Percentiles rank a stretch among this genome's conserved stretches.
Evolutionary conservation across 1,140 invertebrate genomes (phyloP).

Genomic region (Sycophaga agraensis): DNA sequence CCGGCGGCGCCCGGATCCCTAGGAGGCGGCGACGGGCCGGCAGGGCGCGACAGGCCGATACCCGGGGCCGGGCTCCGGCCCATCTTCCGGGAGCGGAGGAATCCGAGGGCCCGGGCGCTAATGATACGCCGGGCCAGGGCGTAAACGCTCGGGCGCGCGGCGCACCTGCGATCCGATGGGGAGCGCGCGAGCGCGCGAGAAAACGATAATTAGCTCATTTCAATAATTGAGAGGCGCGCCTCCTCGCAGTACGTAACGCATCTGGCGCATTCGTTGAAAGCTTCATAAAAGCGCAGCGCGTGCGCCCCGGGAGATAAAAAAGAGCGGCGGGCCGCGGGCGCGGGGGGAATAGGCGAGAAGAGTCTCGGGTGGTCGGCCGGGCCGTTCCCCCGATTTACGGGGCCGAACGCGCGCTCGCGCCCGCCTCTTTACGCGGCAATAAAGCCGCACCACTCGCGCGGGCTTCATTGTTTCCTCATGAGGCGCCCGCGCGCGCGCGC

Average conservation of each 20-base stretch:
- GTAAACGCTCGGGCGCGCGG: neutral
- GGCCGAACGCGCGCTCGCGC: conserved; percentile 3
- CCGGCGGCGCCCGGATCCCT: too few relatives aligned
- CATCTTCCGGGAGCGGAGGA: conserved; percentile 23
- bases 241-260: conserved; percentile 43
- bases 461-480: conserved; percentile 44
- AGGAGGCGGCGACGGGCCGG: conserved; percentile 15
- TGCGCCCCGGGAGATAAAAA: conserved; percentile 15
- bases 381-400: conserved; percentile 8
- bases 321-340: neutral
- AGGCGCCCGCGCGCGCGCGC: conserved; percentile 28
- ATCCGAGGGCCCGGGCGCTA: neutral
- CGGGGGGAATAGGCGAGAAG: conserved; percentile 1
- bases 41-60: neutral
- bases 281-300: conserved; percentile 17
- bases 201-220: conserved; percentile 59
- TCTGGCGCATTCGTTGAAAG: conserved; percentile 43
- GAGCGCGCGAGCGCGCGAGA: conserved; percentile 9
- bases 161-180: conserved; percentile 29
- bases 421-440: conserved; percentile 49
- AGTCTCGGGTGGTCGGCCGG: conserved; percentile 2
- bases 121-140: neutral
- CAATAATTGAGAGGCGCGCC: conserved; percentile 54
- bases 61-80: neutral
- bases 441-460: conserved; percentile 39